Base-by-base conservation (phyloP, 2,113 vertebrate species). In the Atrichornis clamosus region DNA sequence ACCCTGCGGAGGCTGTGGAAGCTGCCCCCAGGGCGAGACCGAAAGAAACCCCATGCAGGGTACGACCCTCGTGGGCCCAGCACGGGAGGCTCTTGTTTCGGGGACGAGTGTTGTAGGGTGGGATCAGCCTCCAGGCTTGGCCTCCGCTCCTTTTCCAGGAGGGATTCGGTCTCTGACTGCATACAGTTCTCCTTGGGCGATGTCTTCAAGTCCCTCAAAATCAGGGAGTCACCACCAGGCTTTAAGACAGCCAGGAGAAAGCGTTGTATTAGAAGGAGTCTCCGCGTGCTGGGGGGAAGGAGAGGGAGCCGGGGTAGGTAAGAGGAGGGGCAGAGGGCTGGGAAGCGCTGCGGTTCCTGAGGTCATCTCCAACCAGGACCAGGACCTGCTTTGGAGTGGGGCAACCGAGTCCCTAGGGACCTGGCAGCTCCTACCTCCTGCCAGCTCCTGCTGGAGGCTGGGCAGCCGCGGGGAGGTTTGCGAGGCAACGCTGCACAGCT, bases 81-180 rank as follows among this genome's bases (percentile, higher is more conserved):
- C 35, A 91, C 64, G 64, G 95, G 97, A 96, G 92, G 60, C 95
- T 98, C 79, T 96, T 97, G 72, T 87, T 93, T 95, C 93, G 14
- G 90, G 97, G 97, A 80, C 89, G 96, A 89, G 70, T 90, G 86
- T 59, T 95, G 90, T 92, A 90, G 73, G 53, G 90, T 93, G 73
- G 95, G 94, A n/a, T 96, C 58, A 32, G 93, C 93, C 64, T 93
- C 86, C 39, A 97, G 92, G 60, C 96, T 91, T 2, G 98, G 95
- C 56, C 97, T 96, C 91, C 95, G 58, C 97, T 98, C 98, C 97
- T 98, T 98, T 64, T 99, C 98, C 78, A 99, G 98, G 93, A 99
- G 96, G 63, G 98, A 98, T 93, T 99, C 98, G 1, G 98, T 98
- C 98, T 98, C 98, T 47, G 98, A 98, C 96, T 98, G 98, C 96